These are phyloP conservation scores for Myxocyprinus asiaticus DNA, from an alignment of 2,113 vertebrate species.

Conservation along the genomic window DNA sequence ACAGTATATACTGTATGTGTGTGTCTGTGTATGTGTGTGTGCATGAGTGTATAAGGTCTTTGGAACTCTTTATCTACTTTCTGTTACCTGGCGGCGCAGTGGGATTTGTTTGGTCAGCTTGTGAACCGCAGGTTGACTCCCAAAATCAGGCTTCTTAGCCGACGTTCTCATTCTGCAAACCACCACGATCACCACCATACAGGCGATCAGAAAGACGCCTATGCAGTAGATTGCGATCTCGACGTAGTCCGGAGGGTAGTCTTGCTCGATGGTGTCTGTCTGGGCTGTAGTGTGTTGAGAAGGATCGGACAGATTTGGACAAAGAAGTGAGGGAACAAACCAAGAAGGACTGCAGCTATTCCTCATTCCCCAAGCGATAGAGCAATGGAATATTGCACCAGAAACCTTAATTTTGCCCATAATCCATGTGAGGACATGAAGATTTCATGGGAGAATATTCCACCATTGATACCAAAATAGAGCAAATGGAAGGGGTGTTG, in stretches of 20 bases:
- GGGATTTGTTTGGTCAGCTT: slow-evolving; percentile 98
- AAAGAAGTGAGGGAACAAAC: neutral
- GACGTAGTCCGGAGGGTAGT: slow-evolving; percentile 92
- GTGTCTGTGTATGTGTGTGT: slow-evolving; percentile 11
- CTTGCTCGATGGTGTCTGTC: slow-evolving; percentile 59
- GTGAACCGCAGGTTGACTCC: slow-evolving; percentile 90
- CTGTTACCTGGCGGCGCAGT: slow-evolving; percentile 99
- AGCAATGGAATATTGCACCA: neutral
- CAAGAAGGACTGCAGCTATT: neutral
- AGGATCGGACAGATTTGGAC: neutral
- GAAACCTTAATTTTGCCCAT: slow-evolving; percentile 9
- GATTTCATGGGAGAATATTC: neutral
- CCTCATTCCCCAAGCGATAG: neutral
- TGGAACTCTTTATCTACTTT: slow-evolving; percentile 99
- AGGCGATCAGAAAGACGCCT: slow-evolving; percentile 91
- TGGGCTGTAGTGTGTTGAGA: slow-evolving; percentile 36
- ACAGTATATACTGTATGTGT: too few relatives aligned
- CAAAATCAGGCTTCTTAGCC: slow-evolving; percentile 92
- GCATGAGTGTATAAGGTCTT: slow-evolving; percentile 72
- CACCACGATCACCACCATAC: slow-evolving; percentile 90
- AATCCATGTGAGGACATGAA: slow-evolving; percentile 1
- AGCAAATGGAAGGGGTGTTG: neutral
- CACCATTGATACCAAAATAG: neutral
- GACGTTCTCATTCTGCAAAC: slow-evolving; percentile 90
- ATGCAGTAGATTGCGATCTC: slow-evolving; percentile 97